phyloP scores from a whole-genome alignment of 2,888 invertebrate genomes.

The Blastobasis lacticolella region DNA sequence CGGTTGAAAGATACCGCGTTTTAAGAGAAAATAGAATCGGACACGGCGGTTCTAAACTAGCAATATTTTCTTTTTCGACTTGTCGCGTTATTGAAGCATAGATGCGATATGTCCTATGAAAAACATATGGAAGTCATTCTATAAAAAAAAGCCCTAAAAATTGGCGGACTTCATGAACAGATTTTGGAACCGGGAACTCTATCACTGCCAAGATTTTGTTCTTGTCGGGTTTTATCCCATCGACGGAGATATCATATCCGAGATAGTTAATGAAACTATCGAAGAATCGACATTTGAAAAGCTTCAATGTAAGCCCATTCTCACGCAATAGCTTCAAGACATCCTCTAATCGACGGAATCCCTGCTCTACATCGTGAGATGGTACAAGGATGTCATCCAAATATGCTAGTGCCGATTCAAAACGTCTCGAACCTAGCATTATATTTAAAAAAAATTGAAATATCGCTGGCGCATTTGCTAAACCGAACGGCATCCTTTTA shows the following conservation, averaged over 20 bases:
- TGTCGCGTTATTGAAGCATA: too few relatives aligned
- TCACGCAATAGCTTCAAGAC: slow-evolving; percentile 1
- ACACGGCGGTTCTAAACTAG: too few relatives aligned
- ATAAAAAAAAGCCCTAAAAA: too few relatives aligned
- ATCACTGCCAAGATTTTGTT: slow-evolving; percentile 3
- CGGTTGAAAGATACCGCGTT: too few relatives aligned
- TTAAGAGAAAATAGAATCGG: too few relatives aligned
- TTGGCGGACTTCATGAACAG: slow-evolving; percentile 2
- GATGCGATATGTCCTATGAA: too few relatives aligned
- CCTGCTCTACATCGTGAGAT: slow-evolving; percentile 2
- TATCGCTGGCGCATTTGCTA: slow-evolving; percentile 5
- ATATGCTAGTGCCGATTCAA: slow-evolving; percentile 6
- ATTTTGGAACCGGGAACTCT: slow-evolving; percentile 1
- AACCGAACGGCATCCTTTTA: slow-evolving; percentile 10
- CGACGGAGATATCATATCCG: slow-evolving; percentile 1
- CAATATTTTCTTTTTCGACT: too few relatives aligned
- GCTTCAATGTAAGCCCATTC: slow-evolving; percentile 9
- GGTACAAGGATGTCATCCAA: slow-evolving; percentile 10
- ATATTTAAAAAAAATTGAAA: background rate
- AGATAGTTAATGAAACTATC: background rate
- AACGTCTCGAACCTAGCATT: background rate
- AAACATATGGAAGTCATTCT: too few relatives aligned
- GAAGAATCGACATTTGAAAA: slow-evolving; percentile 5
- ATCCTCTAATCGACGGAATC: slow-evolving; percentile 1
- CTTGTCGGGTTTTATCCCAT: slow-evolving; percentile 1